Percentiles rank a stretch among this genome's conserved stretches.
Evolutionary conservation across 1,140 invertebrate genomes (phyloP).

Genomic region (Chlorops oryzae): DNA sequence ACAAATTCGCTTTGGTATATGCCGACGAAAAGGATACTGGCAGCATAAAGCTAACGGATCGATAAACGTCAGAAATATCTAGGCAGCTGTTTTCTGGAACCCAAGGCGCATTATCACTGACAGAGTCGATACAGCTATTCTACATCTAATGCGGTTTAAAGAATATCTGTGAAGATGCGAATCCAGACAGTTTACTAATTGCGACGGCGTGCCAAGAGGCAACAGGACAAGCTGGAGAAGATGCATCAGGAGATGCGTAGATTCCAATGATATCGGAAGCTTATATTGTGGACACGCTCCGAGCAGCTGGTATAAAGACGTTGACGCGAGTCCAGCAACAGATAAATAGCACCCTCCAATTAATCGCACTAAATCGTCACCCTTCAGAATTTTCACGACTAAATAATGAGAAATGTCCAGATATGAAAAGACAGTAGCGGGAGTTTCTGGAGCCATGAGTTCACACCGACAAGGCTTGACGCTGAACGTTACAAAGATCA

Average conservation of each 20-base stretch:
- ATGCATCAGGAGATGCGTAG: slow-evolving; percentile 27
- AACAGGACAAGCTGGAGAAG: slow-evolving; percentile 40
- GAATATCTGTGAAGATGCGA: too few species aligned
- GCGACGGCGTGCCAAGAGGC: slow-evolving; percentile 32
- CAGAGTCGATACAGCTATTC: too few species aligned
- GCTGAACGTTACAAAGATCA: slow-evolving; percentile 4
- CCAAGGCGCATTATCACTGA: too few species aligned
- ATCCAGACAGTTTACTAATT: too few species aligned
- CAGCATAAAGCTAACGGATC: too few species aligned
- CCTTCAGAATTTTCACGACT: slow-evolving; percentile 37
- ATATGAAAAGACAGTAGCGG: slow-evolving; percentile 16
- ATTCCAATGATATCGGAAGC: slow-evolving; percentile 33
- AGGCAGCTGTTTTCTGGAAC: too few species aligned
- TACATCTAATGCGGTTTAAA: too few species aligned
- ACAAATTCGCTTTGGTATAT: slow-evolving; percentile 46
- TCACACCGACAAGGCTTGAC: slow-evolving; percentile 15
- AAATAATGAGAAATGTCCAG: slow-evolving; percentile 25
- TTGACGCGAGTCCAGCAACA: slow-evolving; percentile 25
- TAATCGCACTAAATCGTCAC: slow-evolving; percentile 32
- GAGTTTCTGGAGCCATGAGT: slow-evolving; percentile 30
- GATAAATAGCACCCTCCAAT: slow-evolving; percentile 36
- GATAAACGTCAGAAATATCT: too few species aligned
- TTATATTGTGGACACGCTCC: slow-evolving; percentile 19
- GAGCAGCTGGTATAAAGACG: slow-evolving; percentile 32
- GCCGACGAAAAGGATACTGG: slow-evolving; percentile 10